Evolutionary conservation across 2,113 vertebrate genomes (phyloP).

Genomic region (Myrmecophaga tridactyla): DNA sequence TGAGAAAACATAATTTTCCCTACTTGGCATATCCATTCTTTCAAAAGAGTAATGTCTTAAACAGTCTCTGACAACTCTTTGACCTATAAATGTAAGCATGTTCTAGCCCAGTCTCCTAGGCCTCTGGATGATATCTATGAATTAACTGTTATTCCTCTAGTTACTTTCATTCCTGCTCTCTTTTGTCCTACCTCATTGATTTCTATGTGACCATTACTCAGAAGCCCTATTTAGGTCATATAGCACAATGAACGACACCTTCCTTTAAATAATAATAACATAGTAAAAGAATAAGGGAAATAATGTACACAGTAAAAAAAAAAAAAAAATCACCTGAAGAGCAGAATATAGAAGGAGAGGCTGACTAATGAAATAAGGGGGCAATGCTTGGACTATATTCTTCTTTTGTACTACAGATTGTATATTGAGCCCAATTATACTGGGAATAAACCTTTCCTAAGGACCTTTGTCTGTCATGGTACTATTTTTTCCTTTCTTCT

Average conservation of each 20-base stretch:
- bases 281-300: neutral
- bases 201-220: neutral
- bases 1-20: neutral
- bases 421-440: neutral
- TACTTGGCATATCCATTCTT: neutral
- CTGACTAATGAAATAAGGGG: neutral
- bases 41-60: neutral
- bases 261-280: neutral
- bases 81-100: neutral
- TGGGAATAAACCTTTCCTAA: neutral
- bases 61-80: neutral
- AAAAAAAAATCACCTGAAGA: neutral
- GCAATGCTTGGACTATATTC: neutral
- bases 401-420: neutral
- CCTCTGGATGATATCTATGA: neutral
- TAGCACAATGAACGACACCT: too few species aligned
- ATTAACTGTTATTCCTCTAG: neutral
- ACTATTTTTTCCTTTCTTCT: neutral
- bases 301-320: neutral
- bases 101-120: neutral
- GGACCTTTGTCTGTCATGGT: neutral
- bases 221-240: neutral
- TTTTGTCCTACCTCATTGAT: neutral
- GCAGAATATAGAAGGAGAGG: neutral
- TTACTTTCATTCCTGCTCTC: neutral